Conservation (phyloP, 2,113 vertebrate species). For the Mustela lutreola region DNA sequence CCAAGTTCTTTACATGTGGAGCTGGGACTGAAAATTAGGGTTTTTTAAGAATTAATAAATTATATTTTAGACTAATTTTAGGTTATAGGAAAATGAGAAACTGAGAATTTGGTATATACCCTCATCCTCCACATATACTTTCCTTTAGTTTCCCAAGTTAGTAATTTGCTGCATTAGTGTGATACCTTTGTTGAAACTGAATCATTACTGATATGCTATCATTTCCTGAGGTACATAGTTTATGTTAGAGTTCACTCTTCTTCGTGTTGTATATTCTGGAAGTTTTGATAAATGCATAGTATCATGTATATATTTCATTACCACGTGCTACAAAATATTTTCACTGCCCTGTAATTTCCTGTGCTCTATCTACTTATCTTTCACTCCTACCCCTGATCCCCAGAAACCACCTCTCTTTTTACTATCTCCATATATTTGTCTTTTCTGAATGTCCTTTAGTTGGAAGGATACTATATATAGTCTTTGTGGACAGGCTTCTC, state of each 20-base stretch:
- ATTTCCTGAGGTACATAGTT: background rate
- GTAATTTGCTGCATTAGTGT: background rate
- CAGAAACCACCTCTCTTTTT: background rate
- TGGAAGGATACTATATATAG: background rate
- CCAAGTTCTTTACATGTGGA: background rate
- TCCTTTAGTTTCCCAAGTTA: background rate
- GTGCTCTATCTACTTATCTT: background rate
- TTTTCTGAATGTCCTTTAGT: background rate
- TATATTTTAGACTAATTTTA: background rate
- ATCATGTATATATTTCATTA: background rate
- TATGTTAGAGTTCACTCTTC: background rate
- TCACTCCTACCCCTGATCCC: background rate
- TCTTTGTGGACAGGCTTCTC: background rate
- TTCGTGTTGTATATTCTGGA: background rate
- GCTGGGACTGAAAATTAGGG: background rate
- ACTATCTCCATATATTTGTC: background rate
- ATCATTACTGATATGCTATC: background rate
- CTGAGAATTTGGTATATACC: background rate
- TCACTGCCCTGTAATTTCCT: background rate
- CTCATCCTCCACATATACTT: background rate
- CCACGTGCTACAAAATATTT: background rate
- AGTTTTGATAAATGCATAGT: background rate
- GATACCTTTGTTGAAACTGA: background rate
- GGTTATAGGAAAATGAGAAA: background rate
- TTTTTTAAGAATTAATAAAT: background rate